A percentile compares a stretch with the other conserved stretches of the same genome.
Evolutionary conservation across 1,140 invertebrate genomes (phyloP).

Genomic region (Teleogryllus occipitalis): DNA sequence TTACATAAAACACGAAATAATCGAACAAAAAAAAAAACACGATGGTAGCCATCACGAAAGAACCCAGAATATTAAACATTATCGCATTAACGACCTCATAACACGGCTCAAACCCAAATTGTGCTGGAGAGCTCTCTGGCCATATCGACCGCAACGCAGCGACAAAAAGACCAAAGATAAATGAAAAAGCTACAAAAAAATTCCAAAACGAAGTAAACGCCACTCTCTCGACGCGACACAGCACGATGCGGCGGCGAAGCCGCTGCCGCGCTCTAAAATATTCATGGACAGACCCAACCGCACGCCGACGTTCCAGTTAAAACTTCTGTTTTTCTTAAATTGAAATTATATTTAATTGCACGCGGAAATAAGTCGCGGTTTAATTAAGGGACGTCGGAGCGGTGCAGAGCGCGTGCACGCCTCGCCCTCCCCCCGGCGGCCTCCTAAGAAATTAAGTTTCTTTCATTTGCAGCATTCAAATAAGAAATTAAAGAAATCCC

Average conservation of each 20-base stretch:
- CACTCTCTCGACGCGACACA: neutral
- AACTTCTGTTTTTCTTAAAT: constrained; percentile 6
- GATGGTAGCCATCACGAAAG: no score
- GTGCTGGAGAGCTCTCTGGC: no score
- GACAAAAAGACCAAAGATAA: neutral
- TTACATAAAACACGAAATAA: no score
- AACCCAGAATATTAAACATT: no score
- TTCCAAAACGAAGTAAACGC: neutral
- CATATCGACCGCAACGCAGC: neutral
- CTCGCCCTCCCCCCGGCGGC: neutral
- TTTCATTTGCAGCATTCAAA: neutral
- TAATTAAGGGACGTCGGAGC: neutral
- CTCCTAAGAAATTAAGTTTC: neutral
- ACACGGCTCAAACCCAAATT: no score
- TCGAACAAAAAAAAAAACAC: no score
- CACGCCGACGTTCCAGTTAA: neutral
- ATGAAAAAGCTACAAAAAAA: neutral
- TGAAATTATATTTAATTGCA: constrained; percentile 6
- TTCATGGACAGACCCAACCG: neutral
- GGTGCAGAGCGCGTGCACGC: neutral
- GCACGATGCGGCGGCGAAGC: neutral
- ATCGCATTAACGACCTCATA: no score
- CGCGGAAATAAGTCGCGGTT: neutral
- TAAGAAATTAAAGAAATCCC: neutral
- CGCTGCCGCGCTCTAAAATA: neutral